Evolutionary conservation across 2,113 vertebrate species (phyloP), one percentile per base, ranked within the genome.

Genomic region (Lophochroa leadbeateri): DNA sequence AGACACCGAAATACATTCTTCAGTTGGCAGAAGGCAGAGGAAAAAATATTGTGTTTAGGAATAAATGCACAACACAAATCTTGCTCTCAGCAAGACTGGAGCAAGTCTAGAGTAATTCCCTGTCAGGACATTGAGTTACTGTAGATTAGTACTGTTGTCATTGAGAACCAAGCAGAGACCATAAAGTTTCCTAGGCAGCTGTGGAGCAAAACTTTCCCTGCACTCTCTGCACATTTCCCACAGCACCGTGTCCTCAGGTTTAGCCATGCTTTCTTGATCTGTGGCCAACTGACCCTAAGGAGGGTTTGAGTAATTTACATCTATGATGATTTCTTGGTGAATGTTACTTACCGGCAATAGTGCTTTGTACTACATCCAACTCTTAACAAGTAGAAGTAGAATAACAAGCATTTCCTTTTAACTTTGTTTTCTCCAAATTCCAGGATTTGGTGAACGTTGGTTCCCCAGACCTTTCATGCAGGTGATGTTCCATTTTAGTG

Each of bases 401-500:
- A 37, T 7, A 41, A 39, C 19, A 65, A 74, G 4, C 16, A 61
- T 69, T 83, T 69, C n/a, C 6, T 72, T 90, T 71, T 33, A 23
- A 47, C 13, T 63, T 72, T 7, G 4, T 52, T 88, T 93, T 53
- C 53, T 78, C n/a, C 2, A 4, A 1, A 77, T 77, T 57, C 29
- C 53, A 53, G 37, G 20, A 61, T 72, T 58, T 88, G 8, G 35
- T 44, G 35, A 47, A 64, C 11, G 5, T 75, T 43, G 78, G 3
- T 4, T 14, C 37, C 14, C 35, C 0, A 0, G n/a, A 87, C 33
- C 35, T 60, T 35, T 43, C 12, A 11, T 12, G 8, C 18, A 69
- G 28, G 14, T 58, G 21, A 58, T 33, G 29, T 15, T 52, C 80
- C 29, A 37, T 91, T 79, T 76, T 31, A 80, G 21, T 41, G 16